phyloP scores from a whole-genome alignment of 1,140 invertebrate genomes.

The Centruroides vittatus region DNA sequence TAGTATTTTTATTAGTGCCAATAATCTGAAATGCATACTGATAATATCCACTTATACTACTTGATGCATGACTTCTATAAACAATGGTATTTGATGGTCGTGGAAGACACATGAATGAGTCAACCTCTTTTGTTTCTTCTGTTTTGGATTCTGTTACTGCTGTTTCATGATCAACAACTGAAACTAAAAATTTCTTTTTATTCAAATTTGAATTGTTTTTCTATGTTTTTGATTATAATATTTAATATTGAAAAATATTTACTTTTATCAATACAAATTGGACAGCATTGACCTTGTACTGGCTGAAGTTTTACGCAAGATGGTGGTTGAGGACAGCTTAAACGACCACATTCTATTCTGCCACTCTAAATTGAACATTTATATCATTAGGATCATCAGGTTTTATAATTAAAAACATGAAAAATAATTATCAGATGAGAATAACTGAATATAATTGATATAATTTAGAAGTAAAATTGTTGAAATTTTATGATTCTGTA shows the following conservation, averaged over 20 bases:
- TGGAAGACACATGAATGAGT: background rate
- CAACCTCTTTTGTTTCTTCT: too few relatives aligned
- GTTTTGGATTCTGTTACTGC: too few relatives aligned
- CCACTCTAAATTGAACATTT: slow-evolving; percentile 10
- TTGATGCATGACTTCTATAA: slow-evolving; percentile 11
- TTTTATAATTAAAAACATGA: too few relatives aligned
- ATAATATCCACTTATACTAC: slow-evolving; percentile 11
- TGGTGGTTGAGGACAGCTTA: slow-evolving; percentile 24
- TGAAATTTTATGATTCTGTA: too few relatives aligned
- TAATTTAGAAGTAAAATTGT: too few relatives aligned
- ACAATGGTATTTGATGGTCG: slow-evolving; percentile 5
- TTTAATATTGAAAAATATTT: background rate
- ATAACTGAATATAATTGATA: too few relatives aligned
- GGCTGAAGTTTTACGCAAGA: slow-evolving; percentile 25
- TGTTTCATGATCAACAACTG: too few relatives aligned
- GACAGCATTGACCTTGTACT: slow-evolving; percentile 26
- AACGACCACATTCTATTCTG: slow-evolving; percentile 23
- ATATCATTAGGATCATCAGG: background rate
- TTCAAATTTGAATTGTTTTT: too few relatives aligned
- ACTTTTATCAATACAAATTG: slow-evolving; percentile 18
- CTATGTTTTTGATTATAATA: too few relatives aligned
- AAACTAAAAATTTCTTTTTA: too few relatives aligned
- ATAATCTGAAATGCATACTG: slow-evolving; percentile 13
- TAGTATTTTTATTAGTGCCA: slow-evolving; percentile 4
- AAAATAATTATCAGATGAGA: too few relatives aligned